A percentile compares a stretch with the other conserved stretches of the same genome.
Conservation (phyloP, 1,140 invertebrate genomes). For the Drosophila ambigua region DNA sequence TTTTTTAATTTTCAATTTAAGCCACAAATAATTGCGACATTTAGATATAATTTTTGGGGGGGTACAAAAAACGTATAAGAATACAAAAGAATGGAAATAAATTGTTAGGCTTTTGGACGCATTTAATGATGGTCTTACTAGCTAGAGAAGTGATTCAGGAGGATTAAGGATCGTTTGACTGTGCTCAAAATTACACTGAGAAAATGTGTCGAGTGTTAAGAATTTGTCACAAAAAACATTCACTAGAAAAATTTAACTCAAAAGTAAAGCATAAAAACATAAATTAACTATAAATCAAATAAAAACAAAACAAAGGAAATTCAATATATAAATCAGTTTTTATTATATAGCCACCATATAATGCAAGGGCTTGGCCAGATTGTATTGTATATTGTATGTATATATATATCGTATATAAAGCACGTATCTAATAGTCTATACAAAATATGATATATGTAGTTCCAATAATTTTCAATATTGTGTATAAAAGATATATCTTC, state of each 20-base stretch:
- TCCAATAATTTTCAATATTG: too few relatives aligned
- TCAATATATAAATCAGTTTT: slow-evolving; percentile 56
- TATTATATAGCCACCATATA: slow-evolving; percentile 52
- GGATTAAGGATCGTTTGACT: too few relatives aligned
- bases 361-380: slow-evolving; percentile 25
- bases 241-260: too few relatives aligned
- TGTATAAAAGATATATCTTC: slow-evolving; percentile 44
- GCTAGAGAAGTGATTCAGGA: not conserved
- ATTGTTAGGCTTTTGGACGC: slow-evolving; percentile 1
- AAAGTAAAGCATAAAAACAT: not conserved
- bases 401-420: slow-evolving; percentile 28
- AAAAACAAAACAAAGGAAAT: slow-evolving; percentile 17
- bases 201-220: slow-evolving; percentile 27
- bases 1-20: slow-evolving; percentile 37
- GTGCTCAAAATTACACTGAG: slow-evolving; percentile 58
- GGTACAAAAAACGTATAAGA: slow-evolving; percentile 50
- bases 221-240: too few relatives aligned
- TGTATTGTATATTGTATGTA: slow-evolving; percentile 22
- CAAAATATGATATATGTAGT: slow-evolving; percentile 35
- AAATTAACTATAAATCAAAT: not conserved
- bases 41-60: slow-evolving; percentile 8
- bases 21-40: slow-evolving; percentile 3
- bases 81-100: slow-evolving; percentile 16
- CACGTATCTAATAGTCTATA: slow-evolving; percentile 49
- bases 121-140: slow-evolving; percentile 13